Conservation (phyloP, 2,888 invertebrate genomes). For the Orthosia incerta region DNA sequence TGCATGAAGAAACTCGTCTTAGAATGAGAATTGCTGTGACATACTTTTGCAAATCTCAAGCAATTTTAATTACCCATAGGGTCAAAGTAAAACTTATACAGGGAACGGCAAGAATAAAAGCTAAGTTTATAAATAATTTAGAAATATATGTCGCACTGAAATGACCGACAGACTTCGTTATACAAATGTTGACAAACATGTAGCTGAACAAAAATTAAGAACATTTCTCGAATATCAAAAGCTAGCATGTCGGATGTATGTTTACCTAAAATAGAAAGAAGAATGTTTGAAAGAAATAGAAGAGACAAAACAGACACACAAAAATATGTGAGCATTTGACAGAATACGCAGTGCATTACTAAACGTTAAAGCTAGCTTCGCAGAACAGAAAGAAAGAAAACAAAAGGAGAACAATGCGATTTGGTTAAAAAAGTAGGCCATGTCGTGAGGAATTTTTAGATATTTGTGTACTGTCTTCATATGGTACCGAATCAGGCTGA, state of each 20-base stretch:
- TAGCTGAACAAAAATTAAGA: slow-evolving; percentile 11
- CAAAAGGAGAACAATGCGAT: slow-evolving; percentile 73
- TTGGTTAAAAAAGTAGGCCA: slow-evolving; percentile 84
- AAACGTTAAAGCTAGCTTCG: slow-evolving; percentile 78
- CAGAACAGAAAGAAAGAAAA: slow-evolving; percentile 76
- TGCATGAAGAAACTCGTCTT: slow-evolving; percentile 69
- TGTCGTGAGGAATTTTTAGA: slow-evolving; percentile 83
- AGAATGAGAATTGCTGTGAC: slow-evolving; percentile 76
- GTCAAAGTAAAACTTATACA: slow-evolving; percentile 73
- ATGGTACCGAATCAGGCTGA: slow-evolving; percentile 82
- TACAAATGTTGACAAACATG: slow-evolving; percentile 80
- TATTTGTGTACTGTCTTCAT: slow-evolving; percentile 81
- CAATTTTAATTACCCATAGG: slow-evolving; percentile 75
- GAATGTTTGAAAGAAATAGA: slow-evolving; percentile 77
- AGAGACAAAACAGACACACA: slow-evolving; percentile 75
- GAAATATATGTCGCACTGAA: slow-evolving; percentile 67
- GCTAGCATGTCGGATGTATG: slow-evolving; percentile 84
- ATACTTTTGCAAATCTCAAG: slow-evolving; percentile 77
- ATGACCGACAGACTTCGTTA: slow-evolving; percentile 75
- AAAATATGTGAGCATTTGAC: slow-evolving; percentile 76
- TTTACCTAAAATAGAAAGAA: slow-evolving; percentile 82
- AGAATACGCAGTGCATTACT: slow-evolving; percentile 74
- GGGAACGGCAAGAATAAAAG: slow-evolving; percentile 75
- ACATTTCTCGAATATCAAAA: slow-evolving; percentile 77
- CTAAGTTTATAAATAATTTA: slow-evolving; percentile 73